Conservation (phyloP, 2,113 vertebrate genomes). For the Trichechus manatus region DNA sequence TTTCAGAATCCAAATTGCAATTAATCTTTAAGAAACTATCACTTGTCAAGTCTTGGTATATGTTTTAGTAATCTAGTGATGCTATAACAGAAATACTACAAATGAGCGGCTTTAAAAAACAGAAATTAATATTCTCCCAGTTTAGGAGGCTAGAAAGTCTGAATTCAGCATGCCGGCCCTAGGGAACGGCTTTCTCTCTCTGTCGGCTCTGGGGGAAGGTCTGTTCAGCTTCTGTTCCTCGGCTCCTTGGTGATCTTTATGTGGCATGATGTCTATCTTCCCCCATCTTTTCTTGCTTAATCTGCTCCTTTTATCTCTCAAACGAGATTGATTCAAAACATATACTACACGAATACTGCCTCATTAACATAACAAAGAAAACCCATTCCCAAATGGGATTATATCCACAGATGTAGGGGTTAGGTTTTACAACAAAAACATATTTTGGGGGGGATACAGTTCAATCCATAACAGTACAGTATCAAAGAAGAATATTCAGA, state of each 20-base stretch:
- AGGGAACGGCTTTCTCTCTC: not conserved
- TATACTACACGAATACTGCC: not conserved
- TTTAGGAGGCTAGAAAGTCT: not conserved
- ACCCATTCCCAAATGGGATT: not conserved
- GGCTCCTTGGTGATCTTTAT: not conserved
- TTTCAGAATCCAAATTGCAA: not conserved
- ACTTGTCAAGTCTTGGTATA: slow-evolving; percentile 37
- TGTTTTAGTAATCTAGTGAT: not conserved
- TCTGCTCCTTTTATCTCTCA: not conserved
- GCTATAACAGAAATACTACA: not conserved
- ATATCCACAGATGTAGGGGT: not conserved
- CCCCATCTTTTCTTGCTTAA: not conserved
- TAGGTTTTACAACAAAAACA: not conserved
- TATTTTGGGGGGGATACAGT: not conserved
- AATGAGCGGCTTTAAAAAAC: not conserved
- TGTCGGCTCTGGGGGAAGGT: too few relatives aligned
- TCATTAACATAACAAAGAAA: not conserved
- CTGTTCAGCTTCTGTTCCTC: not conserved
- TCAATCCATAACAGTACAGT: not conserved
- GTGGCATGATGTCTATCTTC: not conserved
- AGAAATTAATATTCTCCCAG: not conserved
- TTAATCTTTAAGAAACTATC: slow-evolving; percentile 54
- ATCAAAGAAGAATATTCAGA: slow-evolving; percentile 52
- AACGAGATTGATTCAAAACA: not conserved
- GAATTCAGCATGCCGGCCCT: not conserved